phyloP scores from a whole-genome alignment of 2,797 vertebrate species.

The Leucoraja ocellata region DNA sequence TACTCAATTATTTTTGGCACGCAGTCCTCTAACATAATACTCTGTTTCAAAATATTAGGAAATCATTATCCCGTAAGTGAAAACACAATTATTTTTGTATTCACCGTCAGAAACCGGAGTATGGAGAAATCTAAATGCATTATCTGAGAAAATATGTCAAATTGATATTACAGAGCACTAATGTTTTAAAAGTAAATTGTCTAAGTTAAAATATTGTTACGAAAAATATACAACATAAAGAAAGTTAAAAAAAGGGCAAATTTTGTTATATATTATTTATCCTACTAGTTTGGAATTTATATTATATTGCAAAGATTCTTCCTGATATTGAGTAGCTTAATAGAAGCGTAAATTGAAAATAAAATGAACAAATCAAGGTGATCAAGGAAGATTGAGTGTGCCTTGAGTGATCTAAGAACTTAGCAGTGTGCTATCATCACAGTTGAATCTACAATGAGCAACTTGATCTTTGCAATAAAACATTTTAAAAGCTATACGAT shows the following conservation, averaged over 20 bases:
- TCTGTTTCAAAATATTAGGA: background rate
- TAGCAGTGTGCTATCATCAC: background rate
- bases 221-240: background rate
- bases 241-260: background rate
- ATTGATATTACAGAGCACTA: background rate
- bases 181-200: background rate
- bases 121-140: background rate
- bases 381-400: background rate
- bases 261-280: background rate
- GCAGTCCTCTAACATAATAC: background rate
- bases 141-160: background rate
- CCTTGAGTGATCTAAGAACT: background rate
- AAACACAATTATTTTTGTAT: background rate
- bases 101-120: background rate
- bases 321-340: background rate
- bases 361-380: background rate
- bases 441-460: background rate
- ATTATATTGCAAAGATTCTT: background rate
- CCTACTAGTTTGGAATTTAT: background rate
- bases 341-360: background rate
- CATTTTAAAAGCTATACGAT: background rate
- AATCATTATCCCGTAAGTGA: background rate
- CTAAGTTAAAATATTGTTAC: background rate
- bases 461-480: background rate
- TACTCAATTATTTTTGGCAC: background rate